phyloP scores from a whole-genome alignment of 2,113 vertebrate species.

The Mus pahari region DNA sequence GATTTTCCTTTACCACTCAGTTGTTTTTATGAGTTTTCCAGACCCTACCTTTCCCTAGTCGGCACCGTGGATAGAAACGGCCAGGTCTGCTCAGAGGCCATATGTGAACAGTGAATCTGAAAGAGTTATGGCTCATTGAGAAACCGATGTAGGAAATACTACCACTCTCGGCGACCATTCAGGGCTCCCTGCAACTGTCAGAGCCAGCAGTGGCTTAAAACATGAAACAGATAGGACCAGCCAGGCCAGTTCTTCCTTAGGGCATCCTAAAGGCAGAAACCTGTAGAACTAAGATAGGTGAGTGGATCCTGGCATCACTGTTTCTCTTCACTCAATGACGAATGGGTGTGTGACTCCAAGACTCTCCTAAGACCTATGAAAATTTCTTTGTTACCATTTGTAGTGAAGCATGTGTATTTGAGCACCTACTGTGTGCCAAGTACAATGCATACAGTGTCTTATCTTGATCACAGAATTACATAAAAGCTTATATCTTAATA shows the following conservation, averaged over 20 bases:
- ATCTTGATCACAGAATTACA: not conserved
- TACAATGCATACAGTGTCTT: not conserved
- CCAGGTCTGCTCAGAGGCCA: slow-evolving; percentile 67
- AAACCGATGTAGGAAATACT: slow-evolving; percentile 56
- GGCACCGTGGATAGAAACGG: slow-evolving; percentile 55
- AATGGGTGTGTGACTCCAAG: not conserved
- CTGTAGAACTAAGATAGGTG: not conserved
- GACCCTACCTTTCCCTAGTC: slow-evolving; percentile 69
- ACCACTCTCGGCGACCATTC: not conserved
- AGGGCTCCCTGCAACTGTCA: not conserved
- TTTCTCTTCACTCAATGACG: not conserved
- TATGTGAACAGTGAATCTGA: slow-evolving; percentile 75
- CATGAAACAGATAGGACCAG: not conserved
- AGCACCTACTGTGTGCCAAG: not conserved
- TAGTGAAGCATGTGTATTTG: not conserved
- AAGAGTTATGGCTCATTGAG: slow-evolving; percentile 73
- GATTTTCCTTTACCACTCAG: slow-evolving; percentile 81
- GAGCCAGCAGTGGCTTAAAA: not conserved
- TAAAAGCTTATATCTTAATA: not conserved
- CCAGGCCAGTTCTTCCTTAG: not conserved
- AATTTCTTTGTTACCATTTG: not conserved
- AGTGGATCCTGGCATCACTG: fast-evolving
- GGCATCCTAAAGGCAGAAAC: not conserved
- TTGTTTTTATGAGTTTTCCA: slow-evolving; percentile 82
- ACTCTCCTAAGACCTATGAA: not conserved